Evolutionary conservation across 2,888 invertebrate species (phyloP), one percentile per base, ranked within the genome.

Genomic region (Ophioninae sp.): DNA sequence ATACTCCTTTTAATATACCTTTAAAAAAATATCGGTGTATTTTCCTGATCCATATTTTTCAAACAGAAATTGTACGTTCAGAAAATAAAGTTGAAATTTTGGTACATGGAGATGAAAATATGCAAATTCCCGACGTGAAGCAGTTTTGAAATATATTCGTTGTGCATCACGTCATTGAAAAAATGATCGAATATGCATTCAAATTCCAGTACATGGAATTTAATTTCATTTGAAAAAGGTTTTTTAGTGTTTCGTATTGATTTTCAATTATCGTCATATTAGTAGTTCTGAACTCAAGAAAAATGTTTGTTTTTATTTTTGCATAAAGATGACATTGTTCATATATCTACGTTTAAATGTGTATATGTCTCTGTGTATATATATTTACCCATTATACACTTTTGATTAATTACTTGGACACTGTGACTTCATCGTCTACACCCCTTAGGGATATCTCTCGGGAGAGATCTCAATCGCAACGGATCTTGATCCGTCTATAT

Each of bases 321-420:
- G 17, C 51, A 51, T 13, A 51, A 13, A 0, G 51, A 13, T 30
- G 1, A 30, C 3, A 51, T 7, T 30, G 23, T 58, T 39, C 39
- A 75, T 51, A 8, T 13, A 30, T 13, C 3, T 56, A 39, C 10
- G 23, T 58, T 23, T 22, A 58, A 41, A 44, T 44, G 41, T n/a
- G 17, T 79, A 7, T 58, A 44, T 13, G 22, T 20, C 59, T 22
- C 13, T n/a, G 22, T 30, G 71, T 78, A 74, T 78, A 22, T 69
- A 78, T 73, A 68, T 82, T 73, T 73, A 56, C 58, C n/a, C 63
- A 59, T 63, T 75, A 69, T 72, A 84, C 37, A 83, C 83, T 85
- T 64, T 86, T 89, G 88, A 90, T 90, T 90, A 90, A 90, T 90
- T 90, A 89, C 87, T 86, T 85, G 85, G 82, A 85, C 81, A 84